Evolutionary conservation across 1,140 invertebrate genomes (phyloP).

Genomic region (Venturia canescens): DNA sequence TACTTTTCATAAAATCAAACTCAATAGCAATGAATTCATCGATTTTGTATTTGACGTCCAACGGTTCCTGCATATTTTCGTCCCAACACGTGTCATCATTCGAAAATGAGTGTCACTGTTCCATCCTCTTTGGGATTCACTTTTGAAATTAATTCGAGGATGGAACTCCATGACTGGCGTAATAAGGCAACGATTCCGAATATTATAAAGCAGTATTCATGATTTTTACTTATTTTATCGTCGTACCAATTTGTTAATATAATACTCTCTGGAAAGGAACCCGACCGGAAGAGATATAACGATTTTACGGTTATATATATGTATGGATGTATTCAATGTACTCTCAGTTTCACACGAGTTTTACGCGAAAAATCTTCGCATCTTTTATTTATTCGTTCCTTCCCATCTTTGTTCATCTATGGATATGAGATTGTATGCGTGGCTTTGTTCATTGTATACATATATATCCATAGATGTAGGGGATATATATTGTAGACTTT

Average conservation of each 20-base stretch:
- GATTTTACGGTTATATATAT: not conserved
- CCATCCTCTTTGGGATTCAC: no score
- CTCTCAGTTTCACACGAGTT: constrained; percentile 28
- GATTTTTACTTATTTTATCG: no score
- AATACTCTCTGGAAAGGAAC: not conserved
- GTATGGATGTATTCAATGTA: not conserved
- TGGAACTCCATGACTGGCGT: no score
- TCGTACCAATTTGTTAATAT: not conserved
- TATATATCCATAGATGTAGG: not conserved
- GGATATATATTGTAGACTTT: constrained; percentile 6
- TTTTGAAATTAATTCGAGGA: no score
- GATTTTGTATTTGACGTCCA: no score
- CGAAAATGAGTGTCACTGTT: no score
- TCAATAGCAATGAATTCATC: no score
- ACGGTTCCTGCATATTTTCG: no score
- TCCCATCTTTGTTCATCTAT: not conserved
- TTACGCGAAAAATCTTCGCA: constrained; percentile 19
- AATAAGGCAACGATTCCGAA: no score
- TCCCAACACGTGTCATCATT: no score
- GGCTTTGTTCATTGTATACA: not conserved
- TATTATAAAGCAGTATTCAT: no score
- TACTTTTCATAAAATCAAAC: no score
- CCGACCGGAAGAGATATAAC: not conserved
- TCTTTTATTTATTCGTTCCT: constrained; percentile 23
- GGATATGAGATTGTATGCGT: not conserved